These are phyloP conservation scores for Tapirus terrestris DNA, from an alignment of 2,113 vertebrate genomes.

Conservation along the genomic window DNA sequence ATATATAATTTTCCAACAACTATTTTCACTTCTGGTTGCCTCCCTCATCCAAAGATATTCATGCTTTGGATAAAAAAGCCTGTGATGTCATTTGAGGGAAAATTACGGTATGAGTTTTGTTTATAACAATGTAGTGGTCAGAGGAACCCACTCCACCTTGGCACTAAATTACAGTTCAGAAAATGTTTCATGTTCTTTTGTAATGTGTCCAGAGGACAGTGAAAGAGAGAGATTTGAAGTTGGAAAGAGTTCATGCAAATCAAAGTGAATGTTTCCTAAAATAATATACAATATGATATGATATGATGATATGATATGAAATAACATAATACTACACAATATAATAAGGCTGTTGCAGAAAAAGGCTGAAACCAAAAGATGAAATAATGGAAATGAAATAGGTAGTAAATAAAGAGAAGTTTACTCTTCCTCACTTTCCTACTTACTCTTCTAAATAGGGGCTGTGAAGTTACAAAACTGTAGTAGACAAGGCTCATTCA, in stretches of 20 bases:
- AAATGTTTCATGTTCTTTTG: conserved; percentile 11
- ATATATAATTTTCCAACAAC: conserved; percentile 76
- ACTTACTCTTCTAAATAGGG: background rate
- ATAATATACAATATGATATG: background rate
- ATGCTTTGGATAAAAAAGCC: conserved; percentile 68
- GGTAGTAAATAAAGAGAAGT: background rate
- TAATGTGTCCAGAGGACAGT: background rate
- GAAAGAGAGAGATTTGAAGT: conserved; percentile 26
- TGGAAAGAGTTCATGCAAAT: conserved; percentile 6
- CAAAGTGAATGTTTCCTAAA: conserved; percentile 44
- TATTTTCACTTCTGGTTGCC: conserved; percentile 78
- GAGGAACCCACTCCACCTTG: conserved; percentile 54
- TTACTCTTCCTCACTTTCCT: background rate
- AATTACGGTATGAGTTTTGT: conserved; percentile 74
- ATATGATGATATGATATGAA: background rate
- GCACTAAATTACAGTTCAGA: conserved; percentile 40
- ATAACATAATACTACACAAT: background rate
- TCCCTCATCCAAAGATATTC: conserved; percentile 76
- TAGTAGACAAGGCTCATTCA: background rate
- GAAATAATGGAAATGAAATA: background rate
- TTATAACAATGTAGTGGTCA: conserved; percentile 79
- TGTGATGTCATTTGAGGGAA: conserved; percentile 79
- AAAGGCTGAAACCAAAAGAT: background rate
- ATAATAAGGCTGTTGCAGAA: background rate
- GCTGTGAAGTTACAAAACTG: background rate